A percentile compares a stretch with the other conserved stretches of the same genome.
These are phyloP conservation scores for Tetrax tetrax DNA, from an alignment of 2,113 vertebrate species.

Conservation along the genomic window DNA sequence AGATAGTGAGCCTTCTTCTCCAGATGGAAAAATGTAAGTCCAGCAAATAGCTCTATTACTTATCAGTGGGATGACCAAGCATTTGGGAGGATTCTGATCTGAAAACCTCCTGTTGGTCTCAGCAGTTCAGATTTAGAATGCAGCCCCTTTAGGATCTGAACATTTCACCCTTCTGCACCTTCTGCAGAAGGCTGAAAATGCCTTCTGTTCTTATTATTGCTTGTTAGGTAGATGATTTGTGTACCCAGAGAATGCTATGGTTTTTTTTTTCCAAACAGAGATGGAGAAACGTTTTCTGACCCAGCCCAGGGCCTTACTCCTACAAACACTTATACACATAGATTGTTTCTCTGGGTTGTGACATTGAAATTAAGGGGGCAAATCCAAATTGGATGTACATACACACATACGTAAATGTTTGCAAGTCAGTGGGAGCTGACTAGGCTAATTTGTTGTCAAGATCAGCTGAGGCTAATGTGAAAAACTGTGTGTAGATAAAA, in stretches of 20 bases:
- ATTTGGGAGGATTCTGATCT: background rate
- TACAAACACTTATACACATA: background rate
- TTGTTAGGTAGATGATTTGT: background rate
- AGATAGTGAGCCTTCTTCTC: background rate
- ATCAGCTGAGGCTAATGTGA: background rate
- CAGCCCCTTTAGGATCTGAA: background rate
- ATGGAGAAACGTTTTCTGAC: background rate
- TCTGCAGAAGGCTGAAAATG: background rate
- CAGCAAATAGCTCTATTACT: background rate
- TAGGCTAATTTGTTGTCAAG: background rate
- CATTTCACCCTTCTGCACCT: background rate
- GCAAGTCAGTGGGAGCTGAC: background rate
- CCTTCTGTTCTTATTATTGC: background rate
- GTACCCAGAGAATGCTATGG: background rate
- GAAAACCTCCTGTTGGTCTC: background rate
- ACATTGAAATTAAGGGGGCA: background rate
- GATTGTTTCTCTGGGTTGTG: background rate
- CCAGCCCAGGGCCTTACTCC: background rate
- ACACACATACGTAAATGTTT: background rate
- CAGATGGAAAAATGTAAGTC: background rate
- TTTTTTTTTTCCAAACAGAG: background rate
- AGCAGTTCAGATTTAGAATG: background rate
- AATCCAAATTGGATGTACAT: background rate
- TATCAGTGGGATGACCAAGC: background rate
- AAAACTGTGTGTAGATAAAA: slow-evolving; percentile 7